These are phyloP conservation scores for Aphelocoma californica DNA, from an alignment of 2,797 vertebrate species.

Conservation along the genomic window DNA sequence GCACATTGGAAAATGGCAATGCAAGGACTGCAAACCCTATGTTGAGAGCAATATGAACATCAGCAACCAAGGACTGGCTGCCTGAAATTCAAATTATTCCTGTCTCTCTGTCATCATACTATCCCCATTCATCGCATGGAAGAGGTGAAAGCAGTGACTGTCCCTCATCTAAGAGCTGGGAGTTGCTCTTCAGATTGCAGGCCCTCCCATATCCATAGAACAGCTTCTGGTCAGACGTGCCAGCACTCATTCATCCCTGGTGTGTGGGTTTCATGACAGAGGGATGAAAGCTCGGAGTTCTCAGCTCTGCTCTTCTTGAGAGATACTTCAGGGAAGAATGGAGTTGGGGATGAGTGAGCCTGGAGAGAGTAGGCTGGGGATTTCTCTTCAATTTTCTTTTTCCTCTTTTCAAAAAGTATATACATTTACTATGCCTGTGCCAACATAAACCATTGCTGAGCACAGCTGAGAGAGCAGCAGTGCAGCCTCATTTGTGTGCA, in stretches of 20 bases:
- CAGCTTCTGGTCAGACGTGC: fast-evolving
- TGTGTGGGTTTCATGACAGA: background rate
- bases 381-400: background rate
- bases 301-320: background rate
- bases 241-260: background rate
- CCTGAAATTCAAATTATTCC: background rate
- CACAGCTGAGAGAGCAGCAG: background rate
- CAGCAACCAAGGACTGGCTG: background rate
- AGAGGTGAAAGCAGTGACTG: background rate
- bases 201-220: background rate
- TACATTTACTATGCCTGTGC: background rate
- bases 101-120: background rate
- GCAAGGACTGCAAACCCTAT: background rate
- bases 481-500: background rate
- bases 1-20: background rate
- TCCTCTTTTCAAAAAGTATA: background rate
- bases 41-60: background rate
- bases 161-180: background rate
- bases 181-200: background rate
- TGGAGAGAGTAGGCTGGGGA: background rate
- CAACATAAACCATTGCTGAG: background rate
- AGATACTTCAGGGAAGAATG: background rate
- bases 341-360: fast-evolving
- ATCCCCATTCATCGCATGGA: background rate
- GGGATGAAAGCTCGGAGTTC: background rate